Evolutionary conservation across 2,797 vertebrate species (phyloP), one percentile per base, ranked within the genome.

Genomic region (Lithobates pipiens): DNA sequence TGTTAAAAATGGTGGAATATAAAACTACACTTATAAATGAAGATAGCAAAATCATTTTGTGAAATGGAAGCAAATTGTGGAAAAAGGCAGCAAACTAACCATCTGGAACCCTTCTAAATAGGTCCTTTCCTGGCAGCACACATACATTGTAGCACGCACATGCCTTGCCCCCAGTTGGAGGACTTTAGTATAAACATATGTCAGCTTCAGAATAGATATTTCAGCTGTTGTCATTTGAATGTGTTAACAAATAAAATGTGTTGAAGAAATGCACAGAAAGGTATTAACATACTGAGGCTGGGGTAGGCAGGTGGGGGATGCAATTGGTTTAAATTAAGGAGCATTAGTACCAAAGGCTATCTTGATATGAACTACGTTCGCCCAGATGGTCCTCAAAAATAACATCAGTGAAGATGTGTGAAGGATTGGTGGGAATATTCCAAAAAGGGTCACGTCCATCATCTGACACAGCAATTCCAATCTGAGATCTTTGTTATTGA

Each of bases 161-260:
- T 18, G 13, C 50, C 50, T 54, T 13, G 50, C 5, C 15, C 44
- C 11, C 44, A 46, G 44, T 13, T 2, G 5, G 50, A 54, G 16
- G 50, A 54, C 46, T 50, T 50, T 50, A 50, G 44, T 11, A 18
- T 2, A 54, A 54, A 54, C 50, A 54, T 54, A 54, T 54, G 50
- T 54, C 15, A 18, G 50, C 50, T 18, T 54, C 50, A 54, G 15
- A 54, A 25, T 65, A 42, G 34, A 39, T 39, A 23, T 72, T 23
- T 72, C 36, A 72, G 70, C 70, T 72, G 70, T 72, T 72, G 16
- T 70, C 32, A 32, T n/a, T 3, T 16, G n/a, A 36, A 11, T 61
- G 76, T 77, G 76, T 77, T 65, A 77, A 65, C 11, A 42, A 63
- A 42, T 42, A 36, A 13, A 11, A 61, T 8, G 11, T 77, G 76